These are phyloP conservation scores for Ophion costatus DNA, from an alignment of 2,888 invertebrate species.

Conservation along the genomic window DNA sequence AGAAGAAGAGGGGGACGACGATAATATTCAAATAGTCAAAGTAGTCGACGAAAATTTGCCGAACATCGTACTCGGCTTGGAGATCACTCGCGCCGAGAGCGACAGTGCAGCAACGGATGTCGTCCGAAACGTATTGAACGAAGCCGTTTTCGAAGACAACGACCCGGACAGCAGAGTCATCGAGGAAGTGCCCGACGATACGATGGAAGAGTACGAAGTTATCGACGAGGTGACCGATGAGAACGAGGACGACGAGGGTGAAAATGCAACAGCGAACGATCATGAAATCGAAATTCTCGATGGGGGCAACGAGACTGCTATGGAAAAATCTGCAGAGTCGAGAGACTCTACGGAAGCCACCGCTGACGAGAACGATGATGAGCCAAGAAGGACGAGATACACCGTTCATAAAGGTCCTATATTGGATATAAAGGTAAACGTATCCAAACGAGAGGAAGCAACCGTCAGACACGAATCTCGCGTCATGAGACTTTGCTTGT, in stretches of 20 bases:
- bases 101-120: slow-evolving; percentile 54
- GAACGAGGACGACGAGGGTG: slow-evolving; percentile 17
- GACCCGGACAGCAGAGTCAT: slow-evolving; percentile 50
- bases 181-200: slow-evolving; percentile 50
- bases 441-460: slow-evolving; percentile 12
- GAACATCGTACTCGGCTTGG: slow-evolving; percentile 20
- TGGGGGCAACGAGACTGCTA: slow-evolving; percentile 42
- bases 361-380: slow-evolving; percentile 54
- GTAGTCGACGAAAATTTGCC: slow-evolving; percentile 50
- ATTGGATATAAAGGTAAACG: slow-evolving; percentile 81
- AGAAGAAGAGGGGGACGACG: slow-evolving; percentile 44
- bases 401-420: slow-evolving; percentile 81
- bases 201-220: slow-evolving; percentile 32
- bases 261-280: slow-evolving; percentile 9
- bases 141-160: slow-evolving; percentile 17
- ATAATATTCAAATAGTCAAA: slow-evolving; percentile 50
- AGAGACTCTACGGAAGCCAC: not conserved
- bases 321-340: slow-evolving; percentile 6
- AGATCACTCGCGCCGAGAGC: slow-evolving; percentile 58
- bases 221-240: slow-evolving; percentile 44
- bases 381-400: slow-evolving; percentile 74
- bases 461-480: slow-evolving; percentile 3
- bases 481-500: slow-evolving; percentile 32
- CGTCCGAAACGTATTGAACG: slow-evolving; percentile 28
- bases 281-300: slow-evolving; percentile 44